Conservation (phyloP, 1,140 invertebrate genomes). For the Metopolophium dirhodum region DNA sequence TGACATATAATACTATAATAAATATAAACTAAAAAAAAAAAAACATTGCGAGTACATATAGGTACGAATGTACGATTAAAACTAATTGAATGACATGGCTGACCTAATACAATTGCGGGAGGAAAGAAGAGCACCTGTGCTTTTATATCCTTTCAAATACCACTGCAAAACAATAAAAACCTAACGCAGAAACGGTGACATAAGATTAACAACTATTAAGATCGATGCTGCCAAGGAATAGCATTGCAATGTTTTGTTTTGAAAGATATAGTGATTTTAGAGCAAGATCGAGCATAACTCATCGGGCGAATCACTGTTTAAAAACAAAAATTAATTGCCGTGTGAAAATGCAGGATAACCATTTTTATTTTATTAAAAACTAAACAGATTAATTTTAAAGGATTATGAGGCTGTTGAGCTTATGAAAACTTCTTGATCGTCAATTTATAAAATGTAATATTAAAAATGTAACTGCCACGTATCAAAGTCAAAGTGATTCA, state of each 20-base stretch:
- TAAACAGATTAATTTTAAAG: neutral
- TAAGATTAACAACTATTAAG: slow-evolving; percentile 20
- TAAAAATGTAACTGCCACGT: neutral
- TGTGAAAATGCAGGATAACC: neutral
- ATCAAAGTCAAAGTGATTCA: neutral
- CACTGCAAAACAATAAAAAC: neutral
- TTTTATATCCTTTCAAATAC: neutral
- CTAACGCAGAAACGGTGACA: slow-evolving; percentile 16
- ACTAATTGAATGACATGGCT: neutral
- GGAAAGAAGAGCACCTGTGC: neutral
- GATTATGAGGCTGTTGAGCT: neutral
- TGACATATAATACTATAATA: neutral
- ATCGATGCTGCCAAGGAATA: neutral
- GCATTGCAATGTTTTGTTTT: neutral
- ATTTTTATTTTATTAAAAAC: slow-evolving; percentile 6
- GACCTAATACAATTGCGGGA: neutral
- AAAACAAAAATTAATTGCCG: neutral
- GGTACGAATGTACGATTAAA: neutral
- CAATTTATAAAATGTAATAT: neutral
- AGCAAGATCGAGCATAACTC: neutral
- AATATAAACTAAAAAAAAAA: neutral
- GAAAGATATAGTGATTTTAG: neutral
- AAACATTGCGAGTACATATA: neutral
- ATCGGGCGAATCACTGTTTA: neutral
- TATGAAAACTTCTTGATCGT: neutral